Percentiles rank a stretch among this genome's conserved stretches.
Evolutionary conservation across 2,797 vertebrate genomes (phyloP).

Genomic region (Valencia hispanica): DNA sequence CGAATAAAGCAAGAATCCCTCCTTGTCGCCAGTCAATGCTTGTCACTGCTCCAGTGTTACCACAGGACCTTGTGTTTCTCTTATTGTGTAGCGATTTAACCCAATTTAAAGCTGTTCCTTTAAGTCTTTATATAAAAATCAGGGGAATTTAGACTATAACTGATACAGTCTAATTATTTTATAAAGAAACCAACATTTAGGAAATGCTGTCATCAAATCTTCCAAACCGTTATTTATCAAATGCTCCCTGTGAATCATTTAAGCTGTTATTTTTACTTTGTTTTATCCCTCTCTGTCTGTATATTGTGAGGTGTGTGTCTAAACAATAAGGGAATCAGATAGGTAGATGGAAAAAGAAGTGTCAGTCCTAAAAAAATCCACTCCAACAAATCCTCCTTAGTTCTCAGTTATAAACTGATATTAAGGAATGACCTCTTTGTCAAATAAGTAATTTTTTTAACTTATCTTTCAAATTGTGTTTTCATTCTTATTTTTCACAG

Average conservation of each 20-base stretch:
- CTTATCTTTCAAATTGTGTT: no score
- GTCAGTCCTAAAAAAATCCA: neutral
- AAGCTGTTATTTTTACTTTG: neutral
- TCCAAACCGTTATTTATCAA: neutral
- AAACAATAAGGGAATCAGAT: no score
- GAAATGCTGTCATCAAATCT: neutral
- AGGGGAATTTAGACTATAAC: neutral
- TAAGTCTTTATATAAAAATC: neutral
- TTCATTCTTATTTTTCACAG: no score
- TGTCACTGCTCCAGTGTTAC: neutral
- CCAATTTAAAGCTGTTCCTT: neutral
- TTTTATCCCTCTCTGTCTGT: no score
- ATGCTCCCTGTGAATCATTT: neutral
- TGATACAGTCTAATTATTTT: neutral
- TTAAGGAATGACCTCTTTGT: no score
- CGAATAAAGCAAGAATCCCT: neutral
- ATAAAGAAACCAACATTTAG: neutral
- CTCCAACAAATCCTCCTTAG: no score
- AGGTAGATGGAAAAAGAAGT: neutral
- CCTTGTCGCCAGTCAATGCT: no score
- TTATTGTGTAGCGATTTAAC: neutral
- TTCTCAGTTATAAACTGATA: no score
- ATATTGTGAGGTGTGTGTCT: no score
- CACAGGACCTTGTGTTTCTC: neutral
- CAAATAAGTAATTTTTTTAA: no score